Base-by-base conservation (phyloP, 2,888 invertebrate genomes). In the Aphelenchoides bicaudatus region DNA sequence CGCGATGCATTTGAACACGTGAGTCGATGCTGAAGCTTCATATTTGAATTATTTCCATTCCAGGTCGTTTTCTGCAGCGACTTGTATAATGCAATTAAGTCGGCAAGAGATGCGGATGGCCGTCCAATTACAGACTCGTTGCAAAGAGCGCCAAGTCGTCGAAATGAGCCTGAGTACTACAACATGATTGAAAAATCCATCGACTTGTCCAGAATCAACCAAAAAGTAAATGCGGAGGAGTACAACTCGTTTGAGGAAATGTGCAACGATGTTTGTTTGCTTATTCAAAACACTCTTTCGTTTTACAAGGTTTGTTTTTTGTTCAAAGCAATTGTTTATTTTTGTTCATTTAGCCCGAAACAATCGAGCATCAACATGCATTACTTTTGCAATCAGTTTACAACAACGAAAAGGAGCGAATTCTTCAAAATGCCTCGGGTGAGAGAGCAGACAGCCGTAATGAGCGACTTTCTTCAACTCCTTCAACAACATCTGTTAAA, bases 201-300 rank as follows among this genome's bases (percentile, higher is more conserved):
- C 78, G 96, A 98, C 81, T 84, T 98, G 76, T 82, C 93, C 39
- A 87, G 89, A 81, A 91, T 98, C 2, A 93, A 94, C 80, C 93
- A 93, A 79, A 96, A 94, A 80, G 82, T 96, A 8, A 93, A 92
- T 85, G 92, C 90, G 0, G 94, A 96, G 72, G 92, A 93, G 55
- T 98, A 98, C 80, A 88, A 89, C 69, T 91, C 91, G 4, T 85
- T 94, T 68, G 91, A 92, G 29, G 91, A 92, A 77, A 83, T 98
- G 62, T 87, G 90, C 37, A 85, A 86, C 6, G 96, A 98, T 80
- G 86, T 98, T 68, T 89, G 91, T 76, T 84, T 93, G 31, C 85
- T 98, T 74, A 88, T 93, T 28, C 89, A 87, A 72, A 98, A 98
- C 83, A 91, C 94, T 0, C 91, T 91, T 80, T 88, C 89, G 6